A percentile compares a stretch with the other conserved stretches of the same genome.
Evolutionary conservation across 2,888 invertebrate species (phyloP).

Genomic region (Tupiocoris notatus): DNA sequence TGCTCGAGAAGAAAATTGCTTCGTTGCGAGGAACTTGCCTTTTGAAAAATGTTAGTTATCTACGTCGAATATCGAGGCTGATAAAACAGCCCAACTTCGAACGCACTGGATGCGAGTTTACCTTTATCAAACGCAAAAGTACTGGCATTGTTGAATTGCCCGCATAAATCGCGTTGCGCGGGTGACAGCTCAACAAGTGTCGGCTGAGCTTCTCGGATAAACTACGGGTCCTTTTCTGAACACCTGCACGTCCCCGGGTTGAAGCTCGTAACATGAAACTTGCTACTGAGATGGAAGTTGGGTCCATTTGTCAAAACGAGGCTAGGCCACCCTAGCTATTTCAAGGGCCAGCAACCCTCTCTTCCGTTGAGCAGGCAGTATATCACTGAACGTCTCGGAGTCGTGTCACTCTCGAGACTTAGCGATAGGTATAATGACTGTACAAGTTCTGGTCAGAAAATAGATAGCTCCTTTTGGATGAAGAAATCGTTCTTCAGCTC

Average conservation of each 20-base stretch:
- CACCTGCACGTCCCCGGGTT: neutral
- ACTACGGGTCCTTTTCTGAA: neutral
- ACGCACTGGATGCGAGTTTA: neutral
- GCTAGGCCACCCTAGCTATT: neutral
- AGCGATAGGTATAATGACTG: too few relatives aligned
- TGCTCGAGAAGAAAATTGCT: too few relatives aligned
- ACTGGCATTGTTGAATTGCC: neutral
- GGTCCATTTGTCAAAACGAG: neutral
- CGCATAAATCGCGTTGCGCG: neutral
- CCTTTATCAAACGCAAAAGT: neutral
- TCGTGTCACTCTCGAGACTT: too few relatives aligned
- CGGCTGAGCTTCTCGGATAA: neutral
- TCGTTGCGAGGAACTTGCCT: too few relatives aligned
- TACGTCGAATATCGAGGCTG: too few relatives aligned
- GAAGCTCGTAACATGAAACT: neutral
- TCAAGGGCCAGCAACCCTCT: neutral
- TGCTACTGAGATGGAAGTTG: neutral
- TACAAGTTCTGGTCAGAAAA: too few relatives aligned
- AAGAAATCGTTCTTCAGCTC: too few relatives aligned
- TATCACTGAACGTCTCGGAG: too few relatives aligned
- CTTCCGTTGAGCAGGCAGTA: too few relatives aligned
- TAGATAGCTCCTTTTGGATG: too few relatives aligned
- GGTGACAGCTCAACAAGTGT: neutral
- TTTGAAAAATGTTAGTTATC: too few relatives aligned
- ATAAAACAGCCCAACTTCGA: too few relatives aligned